phyloP scores from a whole-genome alignment of 1,140 invertebrate species.

The Goniozus legneri region DNA sequence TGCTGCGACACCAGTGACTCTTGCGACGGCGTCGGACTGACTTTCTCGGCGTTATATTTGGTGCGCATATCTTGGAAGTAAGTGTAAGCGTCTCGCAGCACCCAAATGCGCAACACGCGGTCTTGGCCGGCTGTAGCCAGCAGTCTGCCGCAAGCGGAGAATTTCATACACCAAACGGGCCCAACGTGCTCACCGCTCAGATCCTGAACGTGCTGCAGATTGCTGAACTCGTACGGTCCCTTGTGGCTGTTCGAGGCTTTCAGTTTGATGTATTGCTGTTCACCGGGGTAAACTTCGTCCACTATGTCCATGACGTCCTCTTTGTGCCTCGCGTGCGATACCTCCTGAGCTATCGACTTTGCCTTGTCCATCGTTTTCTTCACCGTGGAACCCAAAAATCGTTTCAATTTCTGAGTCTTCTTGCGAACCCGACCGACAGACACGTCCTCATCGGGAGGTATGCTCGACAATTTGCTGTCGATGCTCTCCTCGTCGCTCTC shows the following conservation, averaged over 20 bases:
- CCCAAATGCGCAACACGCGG: slow-evolving; percentile 89
- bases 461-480: slow-evolving; percentile 67
- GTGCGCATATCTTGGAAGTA: slow-evolving; percentile 94
- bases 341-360: slow-evolving; percentile 83
- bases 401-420: slow-evolving; percentile 65
- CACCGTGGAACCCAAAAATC: slow-evolving; percentile 81
- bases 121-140: slow-evolving; percentile 96
- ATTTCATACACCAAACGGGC: slow-evolving; percentile 98
- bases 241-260: slow-evolving; percentile 94
- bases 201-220: slow-evolving; percentile 69
- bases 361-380: slow-evolving; percentile 88
- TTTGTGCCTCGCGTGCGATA: slow-evolving; percentile 78
- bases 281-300: slow-evolving; percentile 74
- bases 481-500: slow-evolving; percentile 83
- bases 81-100: slow-evolving; percentile 78
- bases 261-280: slow-evolving; percentile 79
- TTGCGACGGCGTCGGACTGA: slow-evolving; percentile 84
- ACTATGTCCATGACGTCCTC: slow-evolving; percentile 81
- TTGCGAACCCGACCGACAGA: slow-evolving; percentile 52
- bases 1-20: slow-evolving; percentile 81
- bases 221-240: slow-evolving; percentile 92
- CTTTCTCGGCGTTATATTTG: slow-evolving; percentile 87
- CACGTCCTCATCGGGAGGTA: slow-evolving; percentile 59
- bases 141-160: slow-evolving; percentile 89
- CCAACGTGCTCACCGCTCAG: slow-evolving; percentile 81